These are phyloP conservation scores for Argyresthia albistria DNA, from an alignment of 2,888 invertebrate genomes.

Conservation along the genomic window DNA sequence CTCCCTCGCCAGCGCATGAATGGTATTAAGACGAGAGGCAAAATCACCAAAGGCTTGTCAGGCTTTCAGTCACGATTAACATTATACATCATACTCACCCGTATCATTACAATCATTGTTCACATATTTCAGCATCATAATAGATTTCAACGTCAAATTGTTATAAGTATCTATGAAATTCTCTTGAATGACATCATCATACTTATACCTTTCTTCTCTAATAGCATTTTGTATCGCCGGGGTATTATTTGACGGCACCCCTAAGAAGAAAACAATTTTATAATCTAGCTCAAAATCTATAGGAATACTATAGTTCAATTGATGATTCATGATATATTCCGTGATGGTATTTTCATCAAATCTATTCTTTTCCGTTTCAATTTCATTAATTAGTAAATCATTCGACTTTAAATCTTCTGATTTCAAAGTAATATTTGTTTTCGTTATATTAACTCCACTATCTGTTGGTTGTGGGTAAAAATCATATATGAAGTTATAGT, in stretches of 20 bases:
- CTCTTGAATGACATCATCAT: slow-evolving; percentile 87
- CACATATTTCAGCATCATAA: slow-evolving; percentile 88
- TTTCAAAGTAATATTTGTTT: slow-evolving; percentile 35
- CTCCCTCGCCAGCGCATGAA: too few relatives aligned
- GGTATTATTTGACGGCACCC: slow-evolving; percentile 70
- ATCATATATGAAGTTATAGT: slow-evolving; percentile 49
- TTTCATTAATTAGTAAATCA: slow-evolving; percentile 31
- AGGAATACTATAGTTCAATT: slow-evolving; percentile 33
- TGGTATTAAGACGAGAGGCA: too few relatives aligned
- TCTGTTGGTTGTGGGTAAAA: slow-evolving; percentile 21
- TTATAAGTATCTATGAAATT: slow-evolving; percentile 88
- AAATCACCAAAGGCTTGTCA: too few relatives aligned
- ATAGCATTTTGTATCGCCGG: slow-evolving; percentile 75
- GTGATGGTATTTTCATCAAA: slow-evolving; percentile 38
- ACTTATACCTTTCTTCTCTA: slow-evolving; percentile 75
- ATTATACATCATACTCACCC: slow-evolving; percentile 35
- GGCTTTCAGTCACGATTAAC: too few relatives aligned
- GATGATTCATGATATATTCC: slow-evolving; percentile 57
- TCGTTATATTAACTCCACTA: slow-evolving; percentile 22
- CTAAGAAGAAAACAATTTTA: slow-evolving; percentile 69
- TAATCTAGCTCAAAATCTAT: slow-evolving; percentile 27
- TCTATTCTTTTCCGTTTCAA: slow-evolving; percentile 33
- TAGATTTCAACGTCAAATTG: slow-evolving; percentile 88
- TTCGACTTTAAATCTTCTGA: slow-evolving; percentile 42
- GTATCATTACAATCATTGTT: slow-evolving; percentile 75